Conservation (phyloP, 2,888 invertebrate genomes). For the Caenorhabditis parvicauda region DNA sequence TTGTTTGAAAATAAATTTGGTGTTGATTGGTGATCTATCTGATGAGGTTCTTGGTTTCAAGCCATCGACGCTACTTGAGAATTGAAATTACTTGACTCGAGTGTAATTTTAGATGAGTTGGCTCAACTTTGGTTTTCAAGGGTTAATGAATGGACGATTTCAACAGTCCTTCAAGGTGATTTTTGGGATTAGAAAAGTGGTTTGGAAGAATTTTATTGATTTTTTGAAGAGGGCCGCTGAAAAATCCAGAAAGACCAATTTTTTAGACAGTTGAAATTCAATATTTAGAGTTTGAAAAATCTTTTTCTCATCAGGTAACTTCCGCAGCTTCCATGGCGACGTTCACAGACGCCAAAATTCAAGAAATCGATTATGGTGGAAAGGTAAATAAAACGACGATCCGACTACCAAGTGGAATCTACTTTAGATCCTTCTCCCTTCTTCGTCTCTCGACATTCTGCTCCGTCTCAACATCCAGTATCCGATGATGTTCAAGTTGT, state of each 20-base stretch:
- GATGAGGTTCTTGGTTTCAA: no score
- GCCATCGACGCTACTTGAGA: no score
- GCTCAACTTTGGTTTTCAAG: no score
- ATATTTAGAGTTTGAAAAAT: neutral
- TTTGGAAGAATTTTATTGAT: no score
- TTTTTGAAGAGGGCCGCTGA: no score
- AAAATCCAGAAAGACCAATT: no score
- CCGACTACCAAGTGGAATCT: neutral
- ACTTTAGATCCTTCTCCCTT: conserved; percentile 52
- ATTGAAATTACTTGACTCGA: no score
- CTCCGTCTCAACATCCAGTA: conserved; percentile 86
- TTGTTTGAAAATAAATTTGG: neutral
- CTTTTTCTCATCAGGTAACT: conserved; percentile 3
- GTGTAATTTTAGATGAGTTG: no score
- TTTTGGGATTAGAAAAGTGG: no score
- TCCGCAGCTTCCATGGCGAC: conserved; percentile 43
- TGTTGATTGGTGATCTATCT: neutral
- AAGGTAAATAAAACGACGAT: conserved; percentile 33
- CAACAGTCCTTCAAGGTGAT: no score
- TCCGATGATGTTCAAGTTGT: conserved; percentile 97
- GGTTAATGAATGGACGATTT: no score
- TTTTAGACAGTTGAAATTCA: neutral
- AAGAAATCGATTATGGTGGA: conserved; percentile 56
- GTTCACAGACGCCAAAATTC: conserved; percentile 47
- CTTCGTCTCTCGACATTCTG: conserved; percentile 51